These are phyloP conservation scores for Camponotus vicinus DNA, from an alignment of 1,140 invertebrate genomes.

Conservation along the genomic window DNA sequence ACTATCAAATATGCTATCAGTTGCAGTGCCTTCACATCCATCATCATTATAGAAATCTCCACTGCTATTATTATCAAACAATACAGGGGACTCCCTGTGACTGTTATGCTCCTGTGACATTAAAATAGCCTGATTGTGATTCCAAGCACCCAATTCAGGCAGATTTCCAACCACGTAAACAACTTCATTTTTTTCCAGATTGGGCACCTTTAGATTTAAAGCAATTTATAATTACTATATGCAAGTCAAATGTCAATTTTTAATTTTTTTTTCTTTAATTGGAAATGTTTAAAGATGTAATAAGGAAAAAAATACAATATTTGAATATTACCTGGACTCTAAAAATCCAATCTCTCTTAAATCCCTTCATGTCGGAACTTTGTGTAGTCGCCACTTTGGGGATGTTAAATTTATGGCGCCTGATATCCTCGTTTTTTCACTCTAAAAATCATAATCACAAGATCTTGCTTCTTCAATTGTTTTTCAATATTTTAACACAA, in stretches of 20 bases:
- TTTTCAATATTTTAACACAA: slow-evolving; percentile 64
- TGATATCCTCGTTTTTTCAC: slow-evolving; percentile 65
- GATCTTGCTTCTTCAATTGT: slow-evolving; percentile 63
- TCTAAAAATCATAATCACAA: slow-evolving; percentile 77
- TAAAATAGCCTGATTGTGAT: slow-evolving; percentile 84
- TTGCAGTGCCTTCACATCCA: slow-evolving; percentile 68
- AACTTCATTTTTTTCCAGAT: slow-evolving; percentile 83
- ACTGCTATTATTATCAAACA: slow-evolving; percentile 79
- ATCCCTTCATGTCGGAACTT: slow-evolving; percentile 80
- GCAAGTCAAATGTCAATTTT: not conserved
- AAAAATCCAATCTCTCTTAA: slow-evolving; percentile 84
- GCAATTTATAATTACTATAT: slow-evolving; percentile 8
- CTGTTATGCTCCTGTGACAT: slow-evolving; percentile 79
- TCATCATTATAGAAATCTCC: slow-evolving; percentile 76
- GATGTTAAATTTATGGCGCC: slow-evolving; percentile 55
- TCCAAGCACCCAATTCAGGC: slow-evolving; percentile 84
- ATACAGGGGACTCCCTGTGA: slow-evolving; percentile 74
- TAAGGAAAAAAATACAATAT: slow-evolving; percentile 3
- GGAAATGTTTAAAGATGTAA: not conserved
- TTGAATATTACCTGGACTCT: slow-evolving; percentile 81
- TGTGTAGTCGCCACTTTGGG: slow-evolving; percentile 64
- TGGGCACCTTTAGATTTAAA: slow-evolving; percentile 76
- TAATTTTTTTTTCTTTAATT: not conserved
- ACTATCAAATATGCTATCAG: slow-evolving; percentile 73
- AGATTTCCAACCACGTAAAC: slow-evolving; percentile 85